Percentiles rank a stretch among this genome's conserved stretches.
phyloP scores from a whole-genome alignment of 2,113 vertebrate species.

The Onychorhynchus coronatus region DNA sequence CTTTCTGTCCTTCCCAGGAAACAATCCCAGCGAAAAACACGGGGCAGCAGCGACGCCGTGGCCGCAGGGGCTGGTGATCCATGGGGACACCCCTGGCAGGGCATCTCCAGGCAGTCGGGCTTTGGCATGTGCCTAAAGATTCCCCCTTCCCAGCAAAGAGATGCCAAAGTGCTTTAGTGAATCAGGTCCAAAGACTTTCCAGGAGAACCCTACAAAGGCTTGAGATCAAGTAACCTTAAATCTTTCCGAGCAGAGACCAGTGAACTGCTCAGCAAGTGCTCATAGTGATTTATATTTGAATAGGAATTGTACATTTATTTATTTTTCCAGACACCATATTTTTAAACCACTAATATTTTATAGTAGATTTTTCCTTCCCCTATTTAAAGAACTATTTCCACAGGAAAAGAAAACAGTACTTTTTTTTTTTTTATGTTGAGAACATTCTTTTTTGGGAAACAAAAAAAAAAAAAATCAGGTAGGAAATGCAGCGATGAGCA shows the following conservation, averaged over 20 bases:
- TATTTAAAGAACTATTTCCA: conserved; percentile 60
- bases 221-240: background rate
- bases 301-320: conserved; percentile 66
- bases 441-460: background rate
- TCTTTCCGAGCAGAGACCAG: background rate
- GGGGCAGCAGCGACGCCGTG: background rate
- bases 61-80: background rate
- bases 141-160: background rate
- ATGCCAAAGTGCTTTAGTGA: conserved; percentile 56
- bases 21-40: accelerated
- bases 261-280: conserved; percentile 50
- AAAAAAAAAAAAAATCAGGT: background rate
- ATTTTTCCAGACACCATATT: conserved; percentile 64
- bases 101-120: background rate
- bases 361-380: conserved; percentile 48
- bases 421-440: conserved; percentile 43
- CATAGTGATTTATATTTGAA: conserved; percentile 42
- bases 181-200: conserved; percentile 47
- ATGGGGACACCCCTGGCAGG: background rate
- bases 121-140: background rate
- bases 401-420: background rate
- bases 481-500: conserved; percentile 44
- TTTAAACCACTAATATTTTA: conserved; percentile 66
- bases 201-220: background rate
- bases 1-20: background rate